phyloP scores from a whole-genome alignment of 2,113 vertebrate species.

The Phoenicopterus ruber region DNA sequence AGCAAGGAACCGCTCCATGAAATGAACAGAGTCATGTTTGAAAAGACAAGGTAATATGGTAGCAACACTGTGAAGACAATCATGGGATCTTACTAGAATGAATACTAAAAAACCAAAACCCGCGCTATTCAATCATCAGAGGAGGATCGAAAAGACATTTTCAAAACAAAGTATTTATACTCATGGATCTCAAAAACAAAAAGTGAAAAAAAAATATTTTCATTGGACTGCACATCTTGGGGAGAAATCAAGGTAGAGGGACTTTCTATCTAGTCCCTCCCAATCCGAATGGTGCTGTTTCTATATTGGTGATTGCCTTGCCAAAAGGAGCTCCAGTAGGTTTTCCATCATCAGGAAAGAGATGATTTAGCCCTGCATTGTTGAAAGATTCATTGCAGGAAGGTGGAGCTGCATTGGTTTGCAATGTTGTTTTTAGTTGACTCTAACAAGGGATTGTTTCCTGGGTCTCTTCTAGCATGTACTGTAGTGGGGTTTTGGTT shows the following conservation, averaged over 20 bases:
- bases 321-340: constrained; percentile 78
- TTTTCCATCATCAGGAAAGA: constrained; percentile 65
- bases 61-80: constrained; percentile 99
- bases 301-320: constrained; percentile 81
- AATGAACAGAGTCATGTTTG: constrained; percentile 83
- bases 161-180: constrained; percentile 75
- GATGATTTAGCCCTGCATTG: constrained; percentile 59
- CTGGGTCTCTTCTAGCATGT: constrained; percentile 78
- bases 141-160: constrained; percentile 74
- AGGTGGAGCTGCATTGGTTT: constrained; percentile 74
- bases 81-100: constrained; percentile 90
- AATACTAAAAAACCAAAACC: constrained; percentile 4
- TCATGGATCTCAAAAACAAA: constrained; percentile 71
- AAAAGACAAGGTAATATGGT: constrained; percentile 88
- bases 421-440: constrained; percentile 75
- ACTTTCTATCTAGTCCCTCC: constrained; percentile 50
- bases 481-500: constrained; percentile 56
- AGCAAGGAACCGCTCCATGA: constrained; percentile 73
- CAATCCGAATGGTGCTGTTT: constrained; percentile 82
- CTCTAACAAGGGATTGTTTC: constrained; percentile 74
- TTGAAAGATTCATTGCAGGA: constrained; percentile 74
- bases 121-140: constrained; percentile 64
- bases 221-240: constrained; percentile 74
- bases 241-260: constrained; percentile 71
- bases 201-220: constrained; percentile 29